Evolutionary conservation across 2,797 vertebrate species (phyloP).

Genomic region (Phalanger gymnotis): DNA sequence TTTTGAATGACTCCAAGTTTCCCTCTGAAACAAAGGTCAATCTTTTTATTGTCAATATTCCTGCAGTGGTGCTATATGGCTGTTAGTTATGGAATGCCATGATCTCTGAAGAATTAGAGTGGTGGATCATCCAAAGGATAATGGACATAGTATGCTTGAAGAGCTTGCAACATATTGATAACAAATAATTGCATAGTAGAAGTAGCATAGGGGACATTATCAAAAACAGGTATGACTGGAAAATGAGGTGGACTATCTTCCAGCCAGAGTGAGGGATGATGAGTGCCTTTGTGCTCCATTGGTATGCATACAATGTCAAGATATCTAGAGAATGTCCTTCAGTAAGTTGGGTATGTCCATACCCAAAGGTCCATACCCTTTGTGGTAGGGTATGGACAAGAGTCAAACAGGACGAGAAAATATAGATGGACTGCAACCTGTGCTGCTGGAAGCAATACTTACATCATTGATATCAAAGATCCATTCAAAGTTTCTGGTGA

Average conservation of each 20-base stretch:
- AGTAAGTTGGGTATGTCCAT: too few relatives aligned
- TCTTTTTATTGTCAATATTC: neutral
- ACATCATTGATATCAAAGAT: neutral
- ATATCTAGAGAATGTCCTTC: neutral
- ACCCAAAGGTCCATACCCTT: too few relatives aligned
- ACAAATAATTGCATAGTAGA: too few relatives aligned
- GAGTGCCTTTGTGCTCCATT: neutral
- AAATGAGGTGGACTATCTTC: neutral
- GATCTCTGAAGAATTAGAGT: too few relatives aligned
- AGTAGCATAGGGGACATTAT: too few relatives aligned
- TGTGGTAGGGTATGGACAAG: neutral
- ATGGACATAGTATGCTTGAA: too few relatives aligned
- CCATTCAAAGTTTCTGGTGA: neutral
- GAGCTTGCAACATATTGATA: too few relatives aligned
- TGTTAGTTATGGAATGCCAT: too few relatives aligned
- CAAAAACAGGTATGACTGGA: too few relatives aligned
- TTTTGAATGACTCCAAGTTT: neutral
- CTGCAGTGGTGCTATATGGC: too few relatives aligned
- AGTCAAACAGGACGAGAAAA: neutral
- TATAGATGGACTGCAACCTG: neutral
- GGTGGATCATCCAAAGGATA: too few relatives aligned
- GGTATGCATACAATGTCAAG: neutral
- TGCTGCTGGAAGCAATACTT: neutral
- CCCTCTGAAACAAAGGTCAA: neutral
- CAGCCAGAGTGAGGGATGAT: neutral